Evolutionary conservation across 2,888 invertebrate genomes (phyloP), one percentile per base, ranked within the genome.

Genomic region (Lochmaea crataegi): DNA sequence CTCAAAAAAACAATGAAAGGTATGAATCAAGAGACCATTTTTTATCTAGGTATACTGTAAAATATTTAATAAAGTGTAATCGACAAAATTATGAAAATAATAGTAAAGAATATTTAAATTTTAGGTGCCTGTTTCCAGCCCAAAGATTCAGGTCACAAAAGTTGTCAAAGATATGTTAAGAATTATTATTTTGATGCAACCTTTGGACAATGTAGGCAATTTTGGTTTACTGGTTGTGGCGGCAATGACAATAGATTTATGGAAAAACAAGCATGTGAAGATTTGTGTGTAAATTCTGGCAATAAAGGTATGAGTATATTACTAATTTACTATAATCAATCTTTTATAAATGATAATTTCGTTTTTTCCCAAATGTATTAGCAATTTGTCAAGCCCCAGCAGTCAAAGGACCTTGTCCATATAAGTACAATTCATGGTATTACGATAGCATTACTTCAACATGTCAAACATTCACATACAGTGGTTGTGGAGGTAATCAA

Each of bases 221-320:
- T 76, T 63, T 71, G 73, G 75, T 76, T 72, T 16, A 63, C 16
- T 12, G 76, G 76, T n/a, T 75, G 71, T 48, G 73, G 67, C 0
- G 76, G 76, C 14, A 76, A 75, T 38, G 76, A 71, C 45, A 76
- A 76, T 48, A 65, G 73, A 18, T 76, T 76, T 48, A 65, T 22
- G 7, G 41, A 12, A 32, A 70, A 65, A 61, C 45, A 61, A 7
- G 69, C 32, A 7, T 76, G 76, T 41, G 64, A 75, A 58, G 53
- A 69, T 64, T 45, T 63, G 14, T 76, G 75, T 58, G 42, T 70
- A 41, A 38, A 64, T 22, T 61, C 61, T 32, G 51, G 18, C 61
- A 69, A 72, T 41, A 66, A 61, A 58, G 68, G 72, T 70, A 57
- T 18, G 10, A 12, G 12, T 10, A 18, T 18, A 57, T 22, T 22